A percentile compares a stretch with the other conserved stretches of the same genome.
Conservation (phyloP, 2,888 invertebrate species). For the Agriopis aurantiaria region DNA sequence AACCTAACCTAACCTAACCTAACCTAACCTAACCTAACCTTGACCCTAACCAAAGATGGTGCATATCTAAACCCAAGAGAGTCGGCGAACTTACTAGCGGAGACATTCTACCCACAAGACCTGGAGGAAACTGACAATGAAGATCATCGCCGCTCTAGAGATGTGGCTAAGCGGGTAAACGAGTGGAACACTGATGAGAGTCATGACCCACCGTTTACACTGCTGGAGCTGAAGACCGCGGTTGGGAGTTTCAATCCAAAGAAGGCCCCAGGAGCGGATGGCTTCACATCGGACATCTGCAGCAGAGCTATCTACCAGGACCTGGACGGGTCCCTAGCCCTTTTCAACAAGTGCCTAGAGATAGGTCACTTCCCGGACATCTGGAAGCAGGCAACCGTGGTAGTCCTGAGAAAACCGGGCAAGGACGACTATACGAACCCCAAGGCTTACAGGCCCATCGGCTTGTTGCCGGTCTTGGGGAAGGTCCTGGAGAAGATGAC, state of each 20-base stretch:
- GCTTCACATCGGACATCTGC: slow-evolving; percentile 10
- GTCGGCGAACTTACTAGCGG: not conserved
- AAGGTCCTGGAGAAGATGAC: slow-evolving; percentile 36
- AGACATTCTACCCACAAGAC: not conserved
- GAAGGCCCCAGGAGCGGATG: slow-evolving; percentile 17
- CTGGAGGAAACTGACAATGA: not conserved
- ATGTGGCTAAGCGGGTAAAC: not conserved
- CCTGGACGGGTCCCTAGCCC: not conserved
- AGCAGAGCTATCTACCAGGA: not conserved
- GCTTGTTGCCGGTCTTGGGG: slow-evolving; percentile 15
- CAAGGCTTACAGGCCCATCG: slow-evolving; percentile 11
- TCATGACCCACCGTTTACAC: slow-evolving; percentile 35
- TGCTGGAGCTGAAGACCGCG: slow-evolving; percentile 22
- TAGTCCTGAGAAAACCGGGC: slow-evolving; percentile 9
- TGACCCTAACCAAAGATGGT: slow-evolving; percentile 32
- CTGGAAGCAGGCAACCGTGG: slow-evolving; percentile 12
- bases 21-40: slow-evolving; percentile 51
- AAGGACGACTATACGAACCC: not conserved
- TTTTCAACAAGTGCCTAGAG: slow-evolving; percentile 10
- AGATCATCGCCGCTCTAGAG: not conserved
- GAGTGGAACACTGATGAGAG: not conserved
- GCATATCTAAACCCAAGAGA: not conserved
- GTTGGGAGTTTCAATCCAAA: not conserved
- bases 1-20: slow-evolving; percentile 51
- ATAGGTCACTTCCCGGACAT: not conserved